Evolutionary conservation across 1,140 invertebrate species (phyloP).

Genomic region (Drosophila nigrodunni): DNA sequence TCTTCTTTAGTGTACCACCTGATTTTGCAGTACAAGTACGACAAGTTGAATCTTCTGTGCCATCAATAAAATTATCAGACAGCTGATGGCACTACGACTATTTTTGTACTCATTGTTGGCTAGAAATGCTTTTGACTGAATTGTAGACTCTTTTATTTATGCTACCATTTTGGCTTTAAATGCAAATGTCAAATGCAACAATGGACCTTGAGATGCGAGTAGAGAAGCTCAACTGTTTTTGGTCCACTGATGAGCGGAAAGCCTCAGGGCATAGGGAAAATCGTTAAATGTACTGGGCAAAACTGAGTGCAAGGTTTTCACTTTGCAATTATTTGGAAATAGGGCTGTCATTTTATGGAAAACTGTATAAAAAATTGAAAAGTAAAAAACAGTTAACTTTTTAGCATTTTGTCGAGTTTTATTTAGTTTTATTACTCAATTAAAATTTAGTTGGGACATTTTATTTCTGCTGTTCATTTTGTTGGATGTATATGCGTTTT

Average conservation of each 20-base stretch:
- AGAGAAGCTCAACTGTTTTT: constrained; percentile 16
- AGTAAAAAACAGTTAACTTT: neutral
- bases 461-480: constrained; percentile 44
- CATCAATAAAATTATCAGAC: constrained; percentile 48
- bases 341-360: neutral
- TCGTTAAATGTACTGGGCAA: constrained; percentile 57
- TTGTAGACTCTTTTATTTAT: constrained; percentile 49
- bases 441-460: constrained; percentile 82
- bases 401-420: constrained; percentile 56
- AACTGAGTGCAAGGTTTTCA: constrained; percentile 16
- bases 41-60: constrained; percentile 30
- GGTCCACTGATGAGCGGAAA: constrained; percentile 33
- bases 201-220: constrained; percentile 48
- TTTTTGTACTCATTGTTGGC: constrained; percentile 30
- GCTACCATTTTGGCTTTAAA: constrained; percentile 50
- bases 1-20: neutral
- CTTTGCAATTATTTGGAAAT: constrained; percentile 9
- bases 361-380: neutral
- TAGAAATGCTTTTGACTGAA: constrained; percentile 28
- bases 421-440: constrained; percentile 80
- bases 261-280: constrained; percentile 50
- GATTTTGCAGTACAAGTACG: neutral
- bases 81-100: constrained; percentile 1
- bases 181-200: constrained; percentile 60
- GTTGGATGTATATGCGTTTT: constrained; percentile 55